Conservation (phyloP, 2,113 vertebrate species). For the Gymnogyps californianus region DNA sequence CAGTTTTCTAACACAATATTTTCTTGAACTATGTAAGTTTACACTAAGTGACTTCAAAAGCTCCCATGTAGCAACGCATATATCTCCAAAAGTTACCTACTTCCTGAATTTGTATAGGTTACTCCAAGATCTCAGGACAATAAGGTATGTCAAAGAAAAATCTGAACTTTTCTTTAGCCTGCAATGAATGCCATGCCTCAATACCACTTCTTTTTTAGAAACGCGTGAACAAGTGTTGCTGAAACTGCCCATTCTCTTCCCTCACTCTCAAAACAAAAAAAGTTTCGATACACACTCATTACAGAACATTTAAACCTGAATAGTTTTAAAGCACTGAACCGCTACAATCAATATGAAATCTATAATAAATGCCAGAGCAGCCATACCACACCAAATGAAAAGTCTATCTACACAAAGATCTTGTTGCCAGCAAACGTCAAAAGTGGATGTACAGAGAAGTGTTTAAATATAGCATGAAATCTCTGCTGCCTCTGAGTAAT, state of each 20-base stretch:
- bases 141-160: not conserved
- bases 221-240: not conserved
- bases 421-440: not conserved
- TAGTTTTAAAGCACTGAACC: not conserved
- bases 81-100: not conserved
- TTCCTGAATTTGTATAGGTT: not conserved
- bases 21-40: not conserved
- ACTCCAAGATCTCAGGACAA: not conserved
- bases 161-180: not conserved
- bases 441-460: not conserved
- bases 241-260: not conserved
- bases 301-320: not conserved
- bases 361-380: not conserved
- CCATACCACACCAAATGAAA: not conserved
- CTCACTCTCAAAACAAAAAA: not conserved
- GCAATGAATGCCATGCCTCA: not conserved
- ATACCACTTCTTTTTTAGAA: not conserved
- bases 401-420: not conserved
- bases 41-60: not conserved
- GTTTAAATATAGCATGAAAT: not conserved
- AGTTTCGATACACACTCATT: rapidly evolving
- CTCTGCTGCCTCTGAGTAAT: not conserved
- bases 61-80: not conserved
- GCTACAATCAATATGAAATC: not conserved
- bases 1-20: not conserved